Conservation (phyloP, 2,797 vertebrate genomes). For the Brachymystax lenok region DNA sequence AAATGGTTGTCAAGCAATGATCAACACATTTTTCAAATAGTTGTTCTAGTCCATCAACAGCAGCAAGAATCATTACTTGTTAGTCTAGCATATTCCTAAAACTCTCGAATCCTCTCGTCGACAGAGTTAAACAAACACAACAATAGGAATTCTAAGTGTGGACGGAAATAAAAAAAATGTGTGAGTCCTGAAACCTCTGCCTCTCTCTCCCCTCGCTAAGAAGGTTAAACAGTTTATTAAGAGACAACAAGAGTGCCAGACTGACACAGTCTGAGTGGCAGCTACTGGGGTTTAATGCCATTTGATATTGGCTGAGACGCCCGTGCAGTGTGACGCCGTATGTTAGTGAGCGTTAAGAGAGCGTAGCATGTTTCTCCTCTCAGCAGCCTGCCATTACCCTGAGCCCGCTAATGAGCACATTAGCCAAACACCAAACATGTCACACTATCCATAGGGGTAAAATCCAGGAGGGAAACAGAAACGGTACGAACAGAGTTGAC, state of each 20-base stretch:
- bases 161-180: no score
- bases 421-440: background rate
- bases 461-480: background rate
- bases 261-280: constrained; percentile 29
- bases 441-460: background rate
- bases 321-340: no score
- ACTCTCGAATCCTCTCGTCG: background rate
- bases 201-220: constrained; percentile 36
- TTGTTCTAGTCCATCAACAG: no score
- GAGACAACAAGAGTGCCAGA: constrained; percentile 30
- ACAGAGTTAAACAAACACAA: background rate
- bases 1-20: no score
- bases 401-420: background rate
- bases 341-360: no score
- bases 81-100: background rate
- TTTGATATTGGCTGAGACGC: constrained; percentile 31
- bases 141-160: no score
- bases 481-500: background rate
- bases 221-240: constrained; percentile 44
- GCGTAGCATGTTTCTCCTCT: background rate
- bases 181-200: background rate
- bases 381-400: constrained; percentile 16
- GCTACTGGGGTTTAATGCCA: constrained; percentile 37
- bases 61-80: no score
- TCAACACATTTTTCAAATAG: background rate